A percentile compares a stretch with the other conserved stretches of the same genome.
Evolutionary conservation across 1,140 invertebrate genomes (phyloP).

Genomic region (Apis mellifera): DNA sequence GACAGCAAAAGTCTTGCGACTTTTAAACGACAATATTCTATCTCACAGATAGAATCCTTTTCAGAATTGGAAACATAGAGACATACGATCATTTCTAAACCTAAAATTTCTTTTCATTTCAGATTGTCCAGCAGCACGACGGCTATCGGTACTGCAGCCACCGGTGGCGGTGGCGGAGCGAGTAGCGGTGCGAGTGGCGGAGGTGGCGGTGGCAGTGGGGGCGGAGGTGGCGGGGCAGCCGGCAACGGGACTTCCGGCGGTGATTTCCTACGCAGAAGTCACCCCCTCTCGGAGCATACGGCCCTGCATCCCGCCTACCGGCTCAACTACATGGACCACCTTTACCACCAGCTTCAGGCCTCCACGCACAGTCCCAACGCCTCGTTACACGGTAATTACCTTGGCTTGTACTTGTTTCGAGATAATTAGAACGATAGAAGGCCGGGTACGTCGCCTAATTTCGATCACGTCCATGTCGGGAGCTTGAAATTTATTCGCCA

Average conservation of each 20-base stretch:
- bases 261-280: slow-evolving; percentile 79
- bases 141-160: slow-evolving; percentile 74
- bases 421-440: slow-evolving; percentile 43
- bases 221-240: slow-evolving; percentile 69
- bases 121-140: slow-evolving; percentile 79
- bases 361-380: slow-evolving; percentile 83
- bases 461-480: not conserved
- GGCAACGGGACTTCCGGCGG: slow-evolving; percentile 76
- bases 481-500: slow-evolving; percentile 4
- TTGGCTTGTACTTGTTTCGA: slow-evolving; percentile 27
- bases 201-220: slow-evolving; percentile 67
- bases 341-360: slow-evolving; percentile 81
- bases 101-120: slow-evolving; percentile 43
- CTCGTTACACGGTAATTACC: slow-evolving; percentile 80
- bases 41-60: too few species aligned
- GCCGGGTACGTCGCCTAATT: slow-evolving; percentile 27
- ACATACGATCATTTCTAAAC: too few species aligned
- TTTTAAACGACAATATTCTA: too few species aligned
- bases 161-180: slow-evolving; percentile 71
- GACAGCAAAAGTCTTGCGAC: too few species aligned
- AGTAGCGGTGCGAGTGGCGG: slow-evolving; percentile 64
- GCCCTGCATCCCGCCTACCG: slow-evolving; percentile 80
- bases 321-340: slow-evolving; percentile 82
- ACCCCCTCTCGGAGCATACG: slow-evolving; percentile 79
- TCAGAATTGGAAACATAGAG: too few species aligned